Evolutionary conservation across 1,140 invertebrate species (phyloP).

Genomic region (Tetramorium alpestre): DNA sequence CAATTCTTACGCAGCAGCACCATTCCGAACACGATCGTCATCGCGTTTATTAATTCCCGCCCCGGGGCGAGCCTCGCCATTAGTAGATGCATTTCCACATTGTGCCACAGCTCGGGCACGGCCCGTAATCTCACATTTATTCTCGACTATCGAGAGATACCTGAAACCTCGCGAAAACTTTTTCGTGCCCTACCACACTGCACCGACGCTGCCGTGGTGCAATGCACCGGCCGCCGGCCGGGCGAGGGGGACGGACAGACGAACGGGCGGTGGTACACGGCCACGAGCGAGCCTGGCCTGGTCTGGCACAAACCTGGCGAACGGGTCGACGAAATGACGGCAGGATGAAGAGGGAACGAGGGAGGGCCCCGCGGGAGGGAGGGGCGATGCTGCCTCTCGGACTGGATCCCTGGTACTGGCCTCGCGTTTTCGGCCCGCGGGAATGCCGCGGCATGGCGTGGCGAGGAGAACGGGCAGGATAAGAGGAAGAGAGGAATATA

Average conservation of each 20-base stretch:
- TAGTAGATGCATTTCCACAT: conserved; percentile 28
- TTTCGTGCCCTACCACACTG: conserved; percentile 47
- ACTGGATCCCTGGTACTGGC: conserved; percentile 65
- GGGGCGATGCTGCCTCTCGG: conserved; percentile 26
- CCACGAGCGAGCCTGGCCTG: conserved; percentile 57
- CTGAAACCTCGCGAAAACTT: conserved; percentile 41
- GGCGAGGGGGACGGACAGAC: conserved; percentile 66
- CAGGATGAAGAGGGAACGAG: conserved; percentile 44
- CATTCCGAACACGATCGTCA: conserved; percentile 31
- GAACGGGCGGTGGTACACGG: conserved; percentile 67
- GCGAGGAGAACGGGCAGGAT: conserved; percentile 8
- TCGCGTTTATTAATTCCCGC: conserved; percentile 49
- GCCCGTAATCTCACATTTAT: conserved; percentile 44
- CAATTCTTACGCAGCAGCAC: conserved; percentile 38
- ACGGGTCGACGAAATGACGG: conserved; percentile 64
- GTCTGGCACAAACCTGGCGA: conserved; percentile 59
- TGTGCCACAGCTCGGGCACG: conserved; percentile 1
- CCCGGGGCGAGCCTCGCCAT: conserved; percentile 11
- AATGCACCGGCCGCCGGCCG: conserved; percentile 63
- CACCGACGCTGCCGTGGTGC: conserved; percentile 61
- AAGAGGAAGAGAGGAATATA: conserved; percentile 39
- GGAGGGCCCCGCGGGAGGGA: neutral
- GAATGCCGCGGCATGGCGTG: conserved; percentile 58
- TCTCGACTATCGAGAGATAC: conserved; percentile 43
- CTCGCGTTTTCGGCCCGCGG: conserved; percentile 71